phyloP scores from a whole-genome alignment of 2,113 vertebrate species.

The Empidonax traillii region DNA sequence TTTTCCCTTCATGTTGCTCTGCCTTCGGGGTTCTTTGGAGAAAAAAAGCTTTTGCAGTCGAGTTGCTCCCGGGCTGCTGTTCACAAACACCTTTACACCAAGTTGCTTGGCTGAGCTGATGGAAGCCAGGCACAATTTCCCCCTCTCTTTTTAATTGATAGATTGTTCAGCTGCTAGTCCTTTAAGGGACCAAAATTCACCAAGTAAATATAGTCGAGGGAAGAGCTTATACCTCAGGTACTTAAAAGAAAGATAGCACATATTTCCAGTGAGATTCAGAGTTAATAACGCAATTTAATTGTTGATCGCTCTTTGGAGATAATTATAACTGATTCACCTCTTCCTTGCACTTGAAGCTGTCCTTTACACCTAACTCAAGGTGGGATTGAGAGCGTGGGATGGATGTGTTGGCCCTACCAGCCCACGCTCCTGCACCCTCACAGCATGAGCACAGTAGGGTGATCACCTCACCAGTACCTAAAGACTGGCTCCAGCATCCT shows the following conservation, averaged over 20 bases:
- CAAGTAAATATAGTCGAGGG: constrained; percentile 17
- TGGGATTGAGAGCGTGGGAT: not conserved
- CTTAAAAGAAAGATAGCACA: not conserved
- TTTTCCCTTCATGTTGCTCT: constrained; percentile 67
- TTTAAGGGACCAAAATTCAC: constrained; percentile 39
- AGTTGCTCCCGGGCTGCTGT: constrained; percentile 18
- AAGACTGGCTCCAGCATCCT: not conserved
- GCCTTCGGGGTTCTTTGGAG: constrained; percentile 76
- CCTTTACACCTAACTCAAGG: not conserved
- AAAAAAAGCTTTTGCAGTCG: constrained; percentile 53
- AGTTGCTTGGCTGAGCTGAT: constrained; percentile 18
- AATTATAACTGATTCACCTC: constrained; percentile 7
- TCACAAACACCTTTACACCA: constrained; percentile 61
- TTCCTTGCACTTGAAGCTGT: not conserved
- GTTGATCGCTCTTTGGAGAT: constrained; percentile 30
- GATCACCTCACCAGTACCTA: not conserved
- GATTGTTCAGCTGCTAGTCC: not conserved
- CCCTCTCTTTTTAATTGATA: constrained; percentile 40
- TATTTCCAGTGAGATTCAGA: constrained; percentile 45
- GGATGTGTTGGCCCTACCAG: not conserved
- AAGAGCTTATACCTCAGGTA: constrained; percentile 23
- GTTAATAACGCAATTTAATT: constrained; percentile 62
- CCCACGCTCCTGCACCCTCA: rapidly evolving
- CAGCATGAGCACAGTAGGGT: rapidly evolving
- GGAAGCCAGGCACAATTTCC: not conserved